phyloP scores from a whole-genome alignment of 2,113 vertebrate genomes.

The Oncorhynchus tshawytscha region DNA sequence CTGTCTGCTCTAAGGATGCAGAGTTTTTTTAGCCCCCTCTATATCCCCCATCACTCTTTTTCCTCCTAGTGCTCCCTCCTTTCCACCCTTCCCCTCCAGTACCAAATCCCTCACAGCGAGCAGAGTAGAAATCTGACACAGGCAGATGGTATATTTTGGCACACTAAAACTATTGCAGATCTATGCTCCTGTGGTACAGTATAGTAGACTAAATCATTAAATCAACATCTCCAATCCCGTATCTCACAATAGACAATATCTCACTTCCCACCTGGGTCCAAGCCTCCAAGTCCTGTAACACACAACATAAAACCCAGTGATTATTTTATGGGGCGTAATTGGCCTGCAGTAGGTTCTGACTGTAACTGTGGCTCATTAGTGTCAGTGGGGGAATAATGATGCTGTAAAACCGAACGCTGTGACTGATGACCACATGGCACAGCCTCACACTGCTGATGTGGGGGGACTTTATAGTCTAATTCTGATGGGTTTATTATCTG shows the following conservation, averaged over 20 bases:
- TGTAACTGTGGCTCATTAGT: conserved; percentile 74
- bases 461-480: not conserved
- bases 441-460: not conserved
- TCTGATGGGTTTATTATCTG: not conserved
- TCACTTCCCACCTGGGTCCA: not conserved
- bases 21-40: conserved; percentile 40
- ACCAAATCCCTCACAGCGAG: conserved; percentile 61
- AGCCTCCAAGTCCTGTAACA: conserved; percentile 25
- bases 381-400: conserved; percentile 77
- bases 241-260: not conserved
- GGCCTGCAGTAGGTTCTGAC: conserved; percentile 70
- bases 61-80: conserved; percentile 34
- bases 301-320: conserved; percentile 60
- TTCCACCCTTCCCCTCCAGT: conserved; percentile 56
- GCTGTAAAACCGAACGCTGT: conserved; percentile 75
- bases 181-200: conserved; percentile 50
- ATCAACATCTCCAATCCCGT: conserved; percentile 49
- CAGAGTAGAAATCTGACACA: conserved; percentile 61
- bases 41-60: conserved; percentile 50
- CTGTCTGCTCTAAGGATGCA: conserved; percentile 56
- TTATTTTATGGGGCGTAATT: conserved; percentile 71
- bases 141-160: conserved; percentile 62
- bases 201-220: conserved; percentile 71
- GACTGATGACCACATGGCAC: conserved; percentile 72
- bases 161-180: conserved; percentile 60